Conservation (phyloP, 1,140 invertebrate species). For the Phortica variegata region DNA sequence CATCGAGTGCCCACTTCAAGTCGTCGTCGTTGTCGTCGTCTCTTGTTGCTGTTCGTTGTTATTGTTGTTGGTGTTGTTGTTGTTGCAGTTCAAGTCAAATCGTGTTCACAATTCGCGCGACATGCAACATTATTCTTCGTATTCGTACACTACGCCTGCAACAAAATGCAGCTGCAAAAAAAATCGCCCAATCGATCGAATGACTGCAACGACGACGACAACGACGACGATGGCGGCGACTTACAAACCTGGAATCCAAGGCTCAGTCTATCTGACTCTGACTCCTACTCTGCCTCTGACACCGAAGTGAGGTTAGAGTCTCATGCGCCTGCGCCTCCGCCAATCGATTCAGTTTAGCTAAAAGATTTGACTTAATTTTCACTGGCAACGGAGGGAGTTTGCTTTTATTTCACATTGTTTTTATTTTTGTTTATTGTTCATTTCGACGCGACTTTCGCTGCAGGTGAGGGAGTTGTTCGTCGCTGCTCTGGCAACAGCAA, state of each 20-base stretch:
- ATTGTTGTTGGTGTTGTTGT: not conserved
- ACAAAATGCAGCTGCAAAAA: constrained; percentile 12
- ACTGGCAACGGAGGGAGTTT: constrained; percentile 26
- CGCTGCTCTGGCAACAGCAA: not conserved
- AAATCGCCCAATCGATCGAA: constrained; percentile 19
- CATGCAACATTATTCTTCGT: constrained; percentile 50
- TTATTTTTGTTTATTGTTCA: constrained; percentile 31
- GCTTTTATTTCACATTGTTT: constrained; percentile 11
- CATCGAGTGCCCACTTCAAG: constrained; percentile 10
- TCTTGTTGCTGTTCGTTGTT: too few relatives aligned
- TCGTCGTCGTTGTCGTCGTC: too few relatives aligned
- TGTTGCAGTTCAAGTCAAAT: constrained; percentile 41
- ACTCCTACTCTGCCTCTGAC: too few relatives aligned
- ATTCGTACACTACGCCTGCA: constrained; percentile 15
- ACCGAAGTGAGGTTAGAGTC: constrained; percentile 5
- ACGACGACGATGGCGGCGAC: constrained; percentile 8
- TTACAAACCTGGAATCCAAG: constrained; percentile 12
- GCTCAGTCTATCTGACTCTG: too few relatives aligned
- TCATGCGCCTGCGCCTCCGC: not conserved
- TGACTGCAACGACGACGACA: constrained; percentile 17
- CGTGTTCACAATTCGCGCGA: constrained; percentile 55
- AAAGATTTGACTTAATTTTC: constrained; percentile 57
- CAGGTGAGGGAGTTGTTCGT: not conserved
- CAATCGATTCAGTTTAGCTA: constrained; percentile 45
- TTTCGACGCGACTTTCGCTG: constrained; percentile 30